Evolutionary conservation across 2,888 invertebrate genomes (phyloP), one percentile per base, ranked within the genome.

Genomic region (Podabrus alpinus): DNA sequence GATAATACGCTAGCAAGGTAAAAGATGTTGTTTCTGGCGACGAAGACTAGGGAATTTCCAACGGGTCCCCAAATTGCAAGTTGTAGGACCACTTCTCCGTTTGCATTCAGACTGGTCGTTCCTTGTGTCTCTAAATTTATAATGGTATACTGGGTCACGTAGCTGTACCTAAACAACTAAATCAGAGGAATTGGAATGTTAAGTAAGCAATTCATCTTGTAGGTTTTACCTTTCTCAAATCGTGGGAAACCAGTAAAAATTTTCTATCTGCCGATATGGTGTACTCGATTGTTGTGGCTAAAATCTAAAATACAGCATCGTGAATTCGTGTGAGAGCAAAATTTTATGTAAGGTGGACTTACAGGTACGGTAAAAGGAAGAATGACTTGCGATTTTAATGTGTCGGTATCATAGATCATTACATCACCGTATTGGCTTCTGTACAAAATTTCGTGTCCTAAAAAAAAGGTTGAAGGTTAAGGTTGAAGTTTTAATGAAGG

Each of bases 121-220:
- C 85, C 88, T 79, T 89, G 89, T 0, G 90, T 91, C 68, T 88
- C 86, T 13, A 94, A 84, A 82, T 95, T 91, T 69, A 93, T 88
- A 59, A 94, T 91, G 69, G 91, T 90, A 86, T 95, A 96, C 74
- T 91, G 90, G 3, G 95, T 95, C 69, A 91, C 86, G 85, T 92
- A 95, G 80, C 95, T 95, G 85, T 96, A 92, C 74, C 96, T 91
- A 87, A 93, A 96, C 59, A 94, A 89, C 94, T 95, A 88, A 29
- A 78, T 78, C 15, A 45, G n/a, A 45, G 5, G 5, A 45, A n/a
- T 45, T n/a, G 1, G n/a, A 45, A 45, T 45, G 1, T 45, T 5
- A 45, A 2, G 45, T 5, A 45, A 45, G 2, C 1, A 45, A 45
- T 4, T 2, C 0, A 0, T n/a, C 7, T 4, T 45, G n/a, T 2